Evolutionary conservation across 2,888 invertebrate genomes (phyloP).

Genomic region (Dryadula phaetusa): DNA sequence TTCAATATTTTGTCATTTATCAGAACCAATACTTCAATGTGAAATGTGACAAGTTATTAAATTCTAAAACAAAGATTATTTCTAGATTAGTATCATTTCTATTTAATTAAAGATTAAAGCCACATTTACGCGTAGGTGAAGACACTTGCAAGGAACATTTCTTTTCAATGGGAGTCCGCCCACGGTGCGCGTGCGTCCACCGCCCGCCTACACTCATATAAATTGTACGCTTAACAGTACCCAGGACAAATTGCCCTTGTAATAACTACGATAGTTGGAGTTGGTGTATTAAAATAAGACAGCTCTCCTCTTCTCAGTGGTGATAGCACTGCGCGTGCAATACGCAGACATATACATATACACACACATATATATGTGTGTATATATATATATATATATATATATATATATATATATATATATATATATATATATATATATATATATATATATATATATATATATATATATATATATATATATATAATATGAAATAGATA

Average conservation of each 20-base stretch:
- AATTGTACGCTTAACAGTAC: conserved; percentile 76
- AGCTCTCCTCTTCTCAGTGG: conserved; percentile 50
- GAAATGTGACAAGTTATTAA: too few species aligned
- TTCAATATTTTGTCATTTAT: too few species aligned
- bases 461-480: too few species aligned
- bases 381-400: too few species aligned
- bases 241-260: conserved; percentile 71
- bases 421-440: too few species aligned
- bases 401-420: too few species aligned
- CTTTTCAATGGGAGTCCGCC: conserved; percentile 74
- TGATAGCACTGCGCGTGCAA: conserved; percentile 26
- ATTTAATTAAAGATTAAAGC: conserved; percentile 29
- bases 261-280: conserved; percentile 59
- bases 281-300: conserved; percentile 63
- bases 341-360: conserved; percentile 3
- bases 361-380: too few species aligned
- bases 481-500: background rate
- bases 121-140: conserved; percentile 61
- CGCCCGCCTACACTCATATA: conserved; percentile 75
- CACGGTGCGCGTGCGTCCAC: conserved; percentile 62
- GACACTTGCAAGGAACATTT: conserved; percentile 60
- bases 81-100: conserved; percentile 26
- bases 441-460: too few species aligned
- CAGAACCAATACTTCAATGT: too few species aligned
- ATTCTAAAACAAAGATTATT: background rate